Evolutionary conservation across 2,113 vertebrate species (phyloP).

Genomic region (Rhagologus leucostigma): DNA sequence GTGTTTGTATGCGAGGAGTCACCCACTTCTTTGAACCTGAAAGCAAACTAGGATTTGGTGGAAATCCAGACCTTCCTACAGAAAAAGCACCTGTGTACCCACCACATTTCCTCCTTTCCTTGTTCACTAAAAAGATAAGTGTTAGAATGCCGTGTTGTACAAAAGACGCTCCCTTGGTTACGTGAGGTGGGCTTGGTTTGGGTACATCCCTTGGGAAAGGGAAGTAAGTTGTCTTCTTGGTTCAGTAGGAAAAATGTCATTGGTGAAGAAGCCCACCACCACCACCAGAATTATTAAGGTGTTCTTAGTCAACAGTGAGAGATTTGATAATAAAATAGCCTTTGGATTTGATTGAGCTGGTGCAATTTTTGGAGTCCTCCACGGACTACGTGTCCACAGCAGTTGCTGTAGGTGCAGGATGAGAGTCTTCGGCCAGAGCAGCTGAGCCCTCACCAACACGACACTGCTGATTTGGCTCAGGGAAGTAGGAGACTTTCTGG

Average conservation of each 20-base stretch:
- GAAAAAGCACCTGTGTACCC: neutral
- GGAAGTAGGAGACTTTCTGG: neutral
- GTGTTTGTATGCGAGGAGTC: neutral
- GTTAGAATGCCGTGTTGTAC: rapidly evolving
- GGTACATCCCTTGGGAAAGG: neutral
- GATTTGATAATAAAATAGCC: neutral
- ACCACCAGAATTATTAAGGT: neutral
- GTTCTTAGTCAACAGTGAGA: neutral
- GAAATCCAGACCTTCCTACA: neutral
- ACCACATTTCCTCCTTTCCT: neutral
- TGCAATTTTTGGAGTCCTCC: neutral
- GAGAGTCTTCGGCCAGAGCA: neutral
- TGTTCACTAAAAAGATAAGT: neutral
- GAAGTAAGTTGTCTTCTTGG: neutral
- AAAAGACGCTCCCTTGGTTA: rapidly evolving
- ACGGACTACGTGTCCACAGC: neutral
- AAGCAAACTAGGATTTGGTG: neutral
- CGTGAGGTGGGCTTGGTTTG: neutral
- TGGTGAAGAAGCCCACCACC: neutral
- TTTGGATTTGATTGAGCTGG: neutral
- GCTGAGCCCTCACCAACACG: neutral
- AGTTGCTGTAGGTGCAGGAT: neutral
- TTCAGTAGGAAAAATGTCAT: neutral
- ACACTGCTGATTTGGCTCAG: neutral
- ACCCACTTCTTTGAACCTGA: neutral